phyloP scores from a whole-genome alignment of 2,113 vertebrate species.

The Nanorana parkeri region DNA sequence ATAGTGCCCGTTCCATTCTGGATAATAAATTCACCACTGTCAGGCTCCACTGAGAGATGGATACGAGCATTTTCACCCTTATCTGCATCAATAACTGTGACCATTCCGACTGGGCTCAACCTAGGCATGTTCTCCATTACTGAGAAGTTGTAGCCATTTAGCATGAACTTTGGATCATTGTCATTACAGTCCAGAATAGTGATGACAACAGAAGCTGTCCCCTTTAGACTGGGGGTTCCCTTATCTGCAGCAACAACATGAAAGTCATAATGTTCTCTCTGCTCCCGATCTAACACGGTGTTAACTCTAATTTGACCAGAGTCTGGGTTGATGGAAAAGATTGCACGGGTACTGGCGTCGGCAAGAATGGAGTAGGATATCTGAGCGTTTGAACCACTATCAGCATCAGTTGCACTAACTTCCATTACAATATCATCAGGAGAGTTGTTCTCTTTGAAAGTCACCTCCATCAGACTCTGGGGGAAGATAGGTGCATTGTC shows the following conservation, averaged over 20 bases:
- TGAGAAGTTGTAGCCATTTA: slow-evolving; percentile 94
- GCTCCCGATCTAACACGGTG: slow-evolving; percentile 88
- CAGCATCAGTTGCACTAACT: slow-evolving; percentile 85
- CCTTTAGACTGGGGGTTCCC: slow-evolving; percentile 88
- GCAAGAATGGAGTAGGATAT: slow-evolving; percentile 86
- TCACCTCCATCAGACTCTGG: slow-evolving; percentile 83
- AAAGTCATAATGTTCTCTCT: slow-evolving; percentile 86
- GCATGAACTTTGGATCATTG: slow-evolving; percentile 96
- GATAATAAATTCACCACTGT: slow-evolving; percentile 94
- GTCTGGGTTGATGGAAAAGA: slow-evolving; percentile 86
- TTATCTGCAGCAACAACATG: slow-evolving; percentile 90
- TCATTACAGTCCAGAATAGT: slow-evolving; percentile 94
- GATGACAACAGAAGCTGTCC: slow-evolving; percentile 89
- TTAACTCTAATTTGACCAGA: slow-evolving; percentile 87
- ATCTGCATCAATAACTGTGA: slow-evolving; percentile 91
- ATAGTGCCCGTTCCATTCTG: slow-evolving; percentile 96
- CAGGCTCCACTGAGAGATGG: slow-evolving; percentile 88
- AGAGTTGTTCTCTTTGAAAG: slow-evolving; percentile 89
- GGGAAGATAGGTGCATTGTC: slow-evolving; percentile 91
- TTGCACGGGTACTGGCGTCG: slow-evolving; percentile 75
- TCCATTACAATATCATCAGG: slow-evolving; percentile 85
- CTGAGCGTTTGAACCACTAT: slow-evolving; percentile 90
- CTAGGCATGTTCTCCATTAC: slow-evolving; percentile 94
- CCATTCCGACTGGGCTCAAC: slow-evolving; percentile 93
- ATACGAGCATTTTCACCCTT: slow-evolving; percentile 90